Conservation (phyloP, 2,113 vertebrate genomes). For the Sus scrofa region DNA sequence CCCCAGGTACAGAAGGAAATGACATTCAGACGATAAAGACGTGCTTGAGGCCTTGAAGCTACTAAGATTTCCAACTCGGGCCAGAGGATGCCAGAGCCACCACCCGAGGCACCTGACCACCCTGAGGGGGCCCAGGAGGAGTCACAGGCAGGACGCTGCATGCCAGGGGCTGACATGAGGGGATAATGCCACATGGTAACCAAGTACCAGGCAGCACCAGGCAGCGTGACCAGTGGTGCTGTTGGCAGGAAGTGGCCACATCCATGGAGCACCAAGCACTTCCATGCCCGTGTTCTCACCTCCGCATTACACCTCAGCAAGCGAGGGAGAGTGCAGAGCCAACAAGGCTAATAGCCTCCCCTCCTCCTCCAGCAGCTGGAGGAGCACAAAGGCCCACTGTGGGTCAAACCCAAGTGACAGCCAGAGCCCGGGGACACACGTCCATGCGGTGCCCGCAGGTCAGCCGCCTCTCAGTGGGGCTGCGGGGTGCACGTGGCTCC, state of each 20-base stretch:
- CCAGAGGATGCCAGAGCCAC: not conserved
- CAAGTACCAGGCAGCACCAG: not conserved
- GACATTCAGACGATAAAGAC: not conserved
- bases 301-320: not conserved
- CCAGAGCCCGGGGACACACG: not conserved
- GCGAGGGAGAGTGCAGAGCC: not conserved
- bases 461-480: not conserved
- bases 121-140: not conserved
- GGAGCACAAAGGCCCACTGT: accelerated
- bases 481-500: not conserved
- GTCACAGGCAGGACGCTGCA: not conserved
- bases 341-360: not conserved
- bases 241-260: accelerated
- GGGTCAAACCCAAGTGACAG: not conserved
- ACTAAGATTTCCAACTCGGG: not conserved
- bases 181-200: not conserved
- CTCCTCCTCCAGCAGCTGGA: not conserved
- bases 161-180: accelerated
- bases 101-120: not conserved
- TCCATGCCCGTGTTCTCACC: accelerated
- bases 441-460: not conserved
- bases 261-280: accelerated
- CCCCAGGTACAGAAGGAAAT: not conserved
- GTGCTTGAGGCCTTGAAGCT: not conserved
- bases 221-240: accelerated